Base-by-base conservation (phyloP, 2,797 vertebrate species). In the Anguilla pacifica region DNA sequence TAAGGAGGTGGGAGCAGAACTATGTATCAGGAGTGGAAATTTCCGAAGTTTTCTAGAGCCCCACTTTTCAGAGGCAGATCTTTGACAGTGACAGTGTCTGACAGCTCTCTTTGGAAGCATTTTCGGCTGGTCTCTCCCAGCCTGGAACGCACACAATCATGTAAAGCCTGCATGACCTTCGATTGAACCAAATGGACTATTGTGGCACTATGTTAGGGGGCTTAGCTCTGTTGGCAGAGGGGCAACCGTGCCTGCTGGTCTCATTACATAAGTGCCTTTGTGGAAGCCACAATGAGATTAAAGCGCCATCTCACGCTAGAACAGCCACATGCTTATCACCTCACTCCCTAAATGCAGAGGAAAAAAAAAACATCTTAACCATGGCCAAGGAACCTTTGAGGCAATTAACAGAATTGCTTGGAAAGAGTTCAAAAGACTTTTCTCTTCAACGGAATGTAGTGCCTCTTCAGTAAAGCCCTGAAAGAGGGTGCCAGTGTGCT, bases 221-320 rank as follows among this genome's bases (percentile, higher is more conserved):
- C 51, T 87, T 84, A 55, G 82, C 28, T 51, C 59, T 83, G 55
- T 87, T 87, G 81, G 79, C 86, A 87, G 59, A 43, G 79, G 64
- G 86, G 39, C 17, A 11, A 22, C 46, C 22, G 19, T 49, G 79
- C 79, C 79, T 51, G 79, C 43, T 82, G 43, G 79, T 51, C 79
- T 82, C 17, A 82, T 82, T 82, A 82, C 72, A 77, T 82, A 19
- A 82, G 79, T 25, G 79, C 79, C 79, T 82, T n/a, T 82, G 79
- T 82, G 79, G 25, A 46, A n/a, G 51, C 79, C 79, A 82, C 43
- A 51, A 46, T 51, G 46, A 82, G 79, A 82, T 82, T 82, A 51
- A 49, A 82, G 79, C 22, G 46, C 2, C 79, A 25, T 82, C 46
- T 51, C 79, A 82, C 77, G 19, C 79, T 82, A n/a, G 7, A 51